phyloP scores from a whole-genome alignment of 2,888 invertebrate genomes.

The Himalopsyche anomala region DNA sequence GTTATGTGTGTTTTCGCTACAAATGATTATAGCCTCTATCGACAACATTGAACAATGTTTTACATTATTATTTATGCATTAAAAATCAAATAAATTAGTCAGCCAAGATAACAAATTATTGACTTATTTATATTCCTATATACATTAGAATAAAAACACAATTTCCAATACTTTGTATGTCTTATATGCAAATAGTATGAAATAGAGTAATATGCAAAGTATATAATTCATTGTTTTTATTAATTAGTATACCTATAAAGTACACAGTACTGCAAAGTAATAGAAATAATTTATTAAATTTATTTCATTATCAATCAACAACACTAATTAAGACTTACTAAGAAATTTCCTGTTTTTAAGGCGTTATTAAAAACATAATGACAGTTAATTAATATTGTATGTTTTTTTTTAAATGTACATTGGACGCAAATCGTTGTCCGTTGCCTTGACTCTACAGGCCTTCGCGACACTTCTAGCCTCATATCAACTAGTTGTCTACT shows the following conservation, averaged over 20 bases:
- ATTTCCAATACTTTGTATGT: not conserved
- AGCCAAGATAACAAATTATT: not conserved
- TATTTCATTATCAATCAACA: too few species aligned
- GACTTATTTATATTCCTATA: not conserved
- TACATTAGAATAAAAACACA: not conserved
- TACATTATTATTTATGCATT: not conserved
- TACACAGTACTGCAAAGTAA: too few species aligned
- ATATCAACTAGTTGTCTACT: not conserved
- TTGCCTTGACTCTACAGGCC: slow-evolving; percentile 4
- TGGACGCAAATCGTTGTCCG: not conserved
- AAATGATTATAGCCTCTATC: not conserved
- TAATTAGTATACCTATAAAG: too few species aligned
- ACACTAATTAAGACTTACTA: too few species aligned
- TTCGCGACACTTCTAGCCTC: slow-evolving; percentile 20
- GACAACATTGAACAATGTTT: not conserved
- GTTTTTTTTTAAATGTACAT: not conserved
- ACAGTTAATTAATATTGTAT: not conserved
- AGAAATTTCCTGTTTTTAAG: too few species aligned
- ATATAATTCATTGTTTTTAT: too few species aligned
- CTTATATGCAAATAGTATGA: too few species aligned
- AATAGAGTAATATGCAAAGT: too few species aligned
- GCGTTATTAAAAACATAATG: not conserved
- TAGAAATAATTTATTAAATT: too few species aligned
- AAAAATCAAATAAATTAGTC: not conserved
- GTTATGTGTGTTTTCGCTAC: not conserved